phyloP scores from a whole-genome alignment of 2,888 invertebrate species.

The Merodon equestris region DNA sequence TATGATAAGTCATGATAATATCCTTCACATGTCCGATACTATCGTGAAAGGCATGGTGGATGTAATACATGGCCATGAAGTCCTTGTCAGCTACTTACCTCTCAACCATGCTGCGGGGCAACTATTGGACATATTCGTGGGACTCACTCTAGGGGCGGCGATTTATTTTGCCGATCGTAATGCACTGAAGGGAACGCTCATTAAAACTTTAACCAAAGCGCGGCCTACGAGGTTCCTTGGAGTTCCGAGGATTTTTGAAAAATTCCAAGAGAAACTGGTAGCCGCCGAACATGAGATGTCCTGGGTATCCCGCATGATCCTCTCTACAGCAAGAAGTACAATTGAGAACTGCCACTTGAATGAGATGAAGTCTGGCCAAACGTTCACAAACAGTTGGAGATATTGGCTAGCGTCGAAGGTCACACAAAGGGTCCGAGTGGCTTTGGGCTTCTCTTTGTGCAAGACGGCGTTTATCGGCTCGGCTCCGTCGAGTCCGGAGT shows the following conservation, averaged over 20 bases:
- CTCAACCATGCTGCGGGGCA: slow-evolving; percentile 95
- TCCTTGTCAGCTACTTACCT: slow-evolving; percentile 88
- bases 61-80: slow-evolving; percentile 81
- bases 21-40: slow-evolving; percentile 83
- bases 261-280: slow-evolving; percentile 91
- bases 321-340: slow-evolving; percentile 83
- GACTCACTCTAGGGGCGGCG: slow-evolving; percentile 72
- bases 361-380: slow-evolving; percentile 80
- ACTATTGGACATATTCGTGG: slow-evolving; percentile 84
- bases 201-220: slow-evolving; percentile 86
- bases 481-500: slow-evolving; percentile 89
- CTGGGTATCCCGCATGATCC: slow-evolving; percentile 84
- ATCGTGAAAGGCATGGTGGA: slow-evolving; percentile 80
- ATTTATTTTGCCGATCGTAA: slow-evolving; percentile 92
- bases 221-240: slow-evolving; percentile 90
- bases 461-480: slow-evolving; percentile 86
- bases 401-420: slow-evolving; percentile 80
- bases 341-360: slow-evolving; percentile 82
- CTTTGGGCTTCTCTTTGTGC: slow-evolving; percentile 88
- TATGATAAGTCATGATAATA: slow-evolving; percentile 94
- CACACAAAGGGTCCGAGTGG: slow-evolving; percentile 86
- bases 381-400: slow-evolving; percentile 53
- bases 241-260: slow-evolving; percentile 95
- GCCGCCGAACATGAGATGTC: slow-evolving; percentile 85
- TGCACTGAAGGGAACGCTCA: slow-evolving; percentile 89